A percentile compares a stretch with the other conserved stretches of the same genome.
Evolutionary conservation across 2,797 vertebrate genomes (phyloP).

Genomic region (Dallia pectoralis): DNA sequence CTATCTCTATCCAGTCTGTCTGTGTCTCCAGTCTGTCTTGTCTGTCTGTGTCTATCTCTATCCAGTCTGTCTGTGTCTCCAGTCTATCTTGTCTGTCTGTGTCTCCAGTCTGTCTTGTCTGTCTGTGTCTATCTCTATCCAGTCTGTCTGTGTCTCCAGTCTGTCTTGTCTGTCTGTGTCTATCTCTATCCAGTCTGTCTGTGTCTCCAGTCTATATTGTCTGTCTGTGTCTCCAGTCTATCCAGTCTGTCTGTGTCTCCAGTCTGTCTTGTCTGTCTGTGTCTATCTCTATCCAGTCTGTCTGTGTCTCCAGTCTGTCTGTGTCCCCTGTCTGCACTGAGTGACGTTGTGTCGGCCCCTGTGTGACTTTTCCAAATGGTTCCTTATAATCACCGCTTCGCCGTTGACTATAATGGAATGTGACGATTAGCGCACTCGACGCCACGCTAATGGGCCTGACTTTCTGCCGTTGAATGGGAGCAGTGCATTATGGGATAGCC

Average conservation of each 20-base stretch:
- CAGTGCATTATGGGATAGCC: constrained; percentile 47
- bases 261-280: neutral
- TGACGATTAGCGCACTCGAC: constrained; percentile 80
- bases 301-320: constrained; percentile 46
- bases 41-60: neutral
- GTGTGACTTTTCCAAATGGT: constrained; percentile 85
- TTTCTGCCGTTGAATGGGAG: constrained; percentile 65
- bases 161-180: neutral
- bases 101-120: constrained; percentile 47
- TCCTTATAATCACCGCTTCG: constrained; percentile 74
- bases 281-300: constrained; percentile 47
- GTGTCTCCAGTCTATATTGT: too few species aligned
- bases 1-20: neutral
- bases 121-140: constrained; percentile 53
- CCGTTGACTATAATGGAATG: constrained; percentile 87
- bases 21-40: neutral
- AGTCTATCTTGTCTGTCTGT: neutral
- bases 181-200: neutral
- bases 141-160: constrained; percentile 46
- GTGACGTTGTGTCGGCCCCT: constrained; percentile 62
- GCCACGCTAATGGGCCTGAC: constrained; percentile 81
- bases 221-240: too few species aligned
- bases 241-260: constrained; percentile 29
- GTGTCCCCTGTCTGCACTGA: constrained; percentile 58
- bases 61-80: constrained; percentile 29